Percentiles rank a stretch among this genome's conserved stretches.
phyloP scores from a whole-genome alignment of 2,888 invertebrate genomes.

The Parnassius apollo region DNA sequence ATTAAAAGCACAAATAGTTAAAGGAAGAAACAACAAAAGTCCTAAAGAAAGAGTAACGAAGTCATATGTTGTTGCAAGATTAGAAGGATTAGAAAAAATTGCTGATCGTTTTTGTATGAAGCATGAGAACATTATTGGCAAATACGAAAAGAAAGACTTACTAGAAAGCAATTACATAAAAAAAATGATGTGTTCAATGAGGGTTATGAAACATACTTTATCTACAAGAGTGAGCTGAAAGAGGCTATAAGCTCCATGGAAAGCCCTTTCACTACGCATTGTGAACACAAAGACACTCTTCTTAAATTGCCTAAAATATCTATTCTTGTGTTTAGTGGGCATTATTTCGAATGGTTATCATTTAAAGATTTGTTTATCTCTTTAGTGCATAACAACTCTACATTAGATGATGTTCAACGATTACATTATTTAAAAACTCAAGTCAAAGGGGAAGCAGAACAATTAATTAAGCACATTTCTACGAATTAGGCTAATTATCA shows the following conservation, averaged over 20 bases:
- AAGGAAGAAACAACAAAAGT: too few species aligned
- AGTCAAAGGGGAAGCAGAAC: background rate
- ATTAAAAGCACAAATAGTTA: too few species aligned
- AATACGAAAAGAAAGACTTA: background rate
- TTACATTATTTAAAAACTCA: constrained; percentile 6
- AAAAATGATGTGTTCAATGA: background rate
- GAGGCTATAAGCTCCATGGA: background rate
- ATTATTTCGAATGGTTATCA: background rate
- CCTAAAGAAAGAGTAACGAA: too few species aligned
- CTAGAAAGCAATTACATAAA: background rate
- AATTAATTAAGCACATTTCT: background rate
- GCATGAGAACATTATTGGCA: too few species aligned
- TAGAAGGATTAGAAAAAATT: too few species aligned
- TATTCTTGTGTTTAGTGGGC: background rate
- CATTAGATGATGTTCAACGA: background rate
- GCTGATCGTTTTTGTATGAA: too few species aligned
- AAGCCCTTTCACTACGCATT: background rate
- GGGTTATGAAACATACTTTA: background rate
- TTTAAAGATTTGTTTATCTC: constrained; percentile 1
- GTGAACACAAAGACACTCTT: background rate
- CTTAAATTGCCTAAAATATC: background rate
- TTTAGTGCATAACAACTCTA: background rate
- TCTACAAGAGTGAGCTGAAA: constrained; percentile 1
- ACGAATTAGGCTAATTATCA: background rate
- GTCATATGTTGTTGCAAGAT: too few species aligned